Conservation (phyloP, 2,797 vertebrate species). For the Arnoldichthys spilopterus region DNA sequence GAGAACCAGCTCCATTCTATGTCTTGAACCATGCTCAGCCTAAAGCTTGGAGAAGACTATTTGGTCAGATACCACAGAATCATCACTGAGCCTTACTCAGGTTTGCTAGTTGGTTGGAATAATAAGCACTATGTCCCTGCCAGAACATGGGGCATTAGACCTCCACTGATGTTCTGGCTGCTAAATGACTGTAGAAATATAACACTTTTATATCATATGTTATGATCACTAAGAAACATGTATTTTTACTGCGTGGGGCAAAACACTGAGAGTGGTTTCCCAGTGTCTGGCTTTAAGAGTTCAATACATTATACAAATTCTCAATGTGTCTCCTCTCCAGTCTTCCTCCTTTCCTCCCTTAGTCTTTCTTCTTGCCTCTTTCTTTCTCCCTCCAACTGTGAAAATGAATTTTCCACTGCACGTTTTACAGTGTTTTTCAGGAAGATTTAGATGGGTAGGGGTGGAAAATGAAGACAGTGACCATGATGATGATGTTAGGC, state of each 20-base stretch:
- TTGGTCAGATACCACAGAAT: constrained; percentile 30
- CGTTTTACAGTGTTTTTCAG: constrained; percentile 34
- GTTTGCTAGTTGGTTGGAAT: constrained; percentile 35
- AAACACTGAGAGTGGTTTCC: constrained; percentile 31
- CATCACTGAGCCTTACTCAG: constrained; percentile 12
- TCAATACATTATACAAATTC: constrained; percentile 25
- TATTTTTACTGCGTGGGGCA: constrained; percentile 31
- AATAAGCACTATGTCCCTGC: constrained; percentile 22
- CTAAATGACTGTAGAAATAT: constrained; percentile 40
- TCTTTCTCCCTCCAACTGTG: constrained; percentile 29
- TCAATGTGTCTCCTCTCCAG: constrained; percentile 17
- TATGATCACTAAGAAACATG: constrained; percentile 33
- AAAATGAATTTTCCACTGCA: constrained; percentile 19
- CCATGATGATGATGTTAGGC: constrained; percentile 29
- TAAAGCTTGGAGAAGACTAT: constrained; percentile 25
- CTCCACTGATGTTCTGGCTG: constrained; percentile 24
- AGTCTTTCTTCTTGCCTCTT: constrained; percentile 20
- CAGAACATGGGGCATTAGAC: constrained; percentile 34
- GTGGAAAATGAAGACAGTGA: constrained; percentile 39
- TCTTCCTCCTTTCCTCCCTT: constrained; percentile 2
- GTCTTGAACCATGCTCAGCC: constrained; percentile 22
- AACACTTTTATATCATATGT: constrained; percentile 38
- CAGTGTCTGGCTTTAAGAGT: constrained; percentile 16
- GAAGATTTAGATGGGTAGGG: constrained; percentile 27
- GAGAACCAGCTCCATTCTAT: constrained; percentile 22